These are phyloP conservation scores for cattle (Bos taurus) DNA, from an alignment of 2,113 vertebrate species.

Conservation along the genomic window DNA sequence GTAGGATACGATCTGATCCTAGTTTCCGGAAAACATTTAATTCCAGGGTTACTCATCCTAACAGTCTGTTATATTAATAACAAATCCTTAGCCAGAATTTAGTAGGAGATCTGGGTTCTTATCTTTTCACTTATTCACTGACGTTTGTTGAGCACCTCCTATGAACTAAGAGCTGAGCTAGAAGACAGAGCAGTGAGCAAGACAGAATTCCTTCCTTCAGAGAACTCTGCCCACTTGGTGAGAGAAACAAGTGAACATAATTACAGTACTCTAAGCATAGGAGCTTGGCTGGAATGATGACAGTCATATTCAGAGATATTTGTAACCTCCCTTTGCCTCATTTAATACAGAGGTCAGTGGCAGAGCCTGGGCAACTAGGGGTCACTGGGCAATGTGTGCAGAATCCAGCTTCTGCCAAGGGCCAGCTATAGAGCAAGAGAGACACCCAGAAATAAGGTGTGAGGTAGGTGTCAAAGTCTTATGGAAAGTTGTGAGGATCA, in stretches of 20 bases:
- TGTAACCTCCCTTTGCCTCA: neutral
- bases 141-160: conserved; percentile 21
- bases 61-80: neutral
- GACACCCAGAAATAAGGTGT: neutral
- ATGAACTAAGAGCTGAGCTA: conserved; percentile 10
- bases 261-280: neutral
- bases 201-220: neutral
- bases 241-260: conserved; percentile 20
- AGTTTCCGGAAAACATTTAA: conserved; percentile 19
- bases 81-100: conserved; percentile 24
- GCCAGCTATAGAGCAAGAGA: conserved; percentile 1
- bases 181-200: neutral
- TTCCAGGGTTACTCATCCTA: conserved; percentile 3
- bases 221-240: neutral
- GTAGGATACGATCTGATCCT: neutral
- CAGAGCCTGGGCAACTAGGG: neutral
- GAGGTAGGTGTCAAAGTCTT: neutral
- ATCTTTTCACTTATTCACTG: conserved; percentile 35
- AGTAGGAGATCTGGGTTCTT: neutral
- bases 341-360: conserved; percentile 6
- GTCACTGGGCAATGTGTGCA: neutral
- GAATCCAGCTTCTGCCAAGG: neutral
- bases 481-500: neutral
- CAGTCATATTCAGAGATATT: neutral
- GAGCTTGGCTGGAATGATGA: neutral